Conservation (phyloP, 2,797 vertebrate species). For the Clarias platycephalus region DNA sequence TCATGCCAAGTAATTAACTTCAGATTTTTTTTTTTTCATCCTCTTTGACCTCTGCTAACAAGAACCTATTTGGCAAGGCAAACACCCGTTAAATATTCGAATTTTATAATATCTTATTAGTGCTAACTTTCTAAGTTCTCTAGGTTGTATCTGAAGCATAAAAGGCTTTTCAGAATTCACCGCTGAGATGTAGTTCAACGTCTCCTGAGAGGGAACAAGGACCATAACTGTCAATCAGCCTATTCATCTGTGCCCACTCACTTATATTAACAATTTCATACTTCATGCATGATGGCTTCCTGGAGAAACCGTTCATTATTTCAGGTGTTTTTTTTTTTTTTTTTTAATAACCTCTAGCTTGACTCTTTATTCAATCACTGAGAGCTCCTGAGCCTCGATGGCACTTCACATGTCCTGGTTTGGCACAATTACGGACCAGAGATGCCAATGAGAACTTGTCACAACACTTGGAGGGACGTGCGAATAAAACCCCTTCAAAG, state of each 20-base stretch:
- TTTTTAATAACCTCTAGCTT: not conserved
- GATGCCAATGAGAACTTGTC: not conserved
- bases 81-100: constrained; percentile 7
- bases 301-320: constrained; percentile 7
- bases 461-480: not conserved
- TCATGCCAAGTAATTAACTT: constrained; percentile 28
- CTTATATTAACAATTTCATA: constrained; percentile 45
- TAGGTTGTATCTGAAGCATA: constrained; percentile 19
- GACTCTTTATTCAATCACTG: not conserved
- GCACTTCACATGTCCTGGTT: constrained; percentile 2
- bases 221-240: constrained; percentile 36
- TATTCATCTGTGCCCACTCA: constrained; percentile 24
- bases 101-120: constrained; percentile 16
- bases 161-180: constrained; percentile 17
- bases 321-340: constrained; percentile 22
- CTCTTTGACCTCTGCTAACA: constrained; percentile 29
- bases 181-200: constrained; percentile 22
- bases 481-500: not conserved
- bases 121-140: not conserved
- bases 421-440: not conserved
- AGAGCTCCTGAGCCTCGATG: not conserved
- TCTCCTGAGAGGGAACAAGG: constrained; percentile 37
- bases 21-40: constrained; percentile 1
- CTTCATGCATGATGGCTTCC: constrained; percentile 43
- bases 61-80: constrained; percentile 9